Evolutionary conservation across 1,140 invertebrate species (phyloP), one percentile per base, ranked within the genome.

Genomic region (Tribolium madens): DNA sequence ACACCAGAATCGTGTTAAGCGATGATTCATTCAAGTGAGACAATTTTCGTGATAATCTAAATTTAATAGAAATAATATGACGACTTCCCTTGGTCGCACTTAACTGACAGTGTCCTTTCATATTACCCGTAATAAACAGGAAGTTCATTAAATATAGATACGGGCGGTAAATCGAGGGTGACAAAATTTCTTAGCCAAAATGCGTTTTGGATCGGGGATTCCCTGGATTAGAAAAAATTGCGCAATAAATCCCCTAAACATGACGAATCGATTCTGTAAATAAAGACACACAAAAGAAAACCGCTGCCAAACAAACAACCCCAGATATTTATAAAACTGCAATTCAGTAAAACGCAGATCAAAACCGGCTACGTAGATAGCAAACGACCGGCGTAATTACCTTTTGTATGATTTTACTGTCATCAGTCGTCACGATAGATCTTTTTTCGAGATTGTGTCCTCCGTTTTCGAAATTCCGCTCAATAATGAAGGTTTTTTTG

Each of bases 371-470:
- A n/a, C 12, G 7, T 15, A 50, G 9, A 26, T 21, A 48, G 7
- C 42, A 13, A 50, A 52, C 4, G 10, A 17, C 70, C 70, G 70
- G 70, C 50, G 12, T 52, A 72, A 48, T 72, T 50, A 72, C 70
- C 31, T 72, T 72, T 9, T 50, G 70, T 26, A 72, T 31, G 9
- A 72, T 72, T 18, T n/a, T 72, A 18, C 26, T 72, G 18, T 50
- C 42, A 12, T 18, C 46, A 10, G 70, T 18, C 5, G 13, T 2
- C 12, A 47, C 26, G 7, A 33, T 46, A 6, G 70, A 72, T 50
- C 70, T 50, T 72, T 72, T 72, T 72, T 17, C 17, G 7, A 72
- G 13, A 13, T 50, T 5, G 42, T 46, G 68, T 12, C n/a, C 7
- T 6, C 18, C 26, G 21, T 21, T 33, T 47, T 42, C 68, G 13